Percentiles rank a stretch among this genome's conserved stretches.
phyloP scores from a whole-genome alignment of 1,140 invertebrate species.

The Meloidogyne floridensis region DNA sequence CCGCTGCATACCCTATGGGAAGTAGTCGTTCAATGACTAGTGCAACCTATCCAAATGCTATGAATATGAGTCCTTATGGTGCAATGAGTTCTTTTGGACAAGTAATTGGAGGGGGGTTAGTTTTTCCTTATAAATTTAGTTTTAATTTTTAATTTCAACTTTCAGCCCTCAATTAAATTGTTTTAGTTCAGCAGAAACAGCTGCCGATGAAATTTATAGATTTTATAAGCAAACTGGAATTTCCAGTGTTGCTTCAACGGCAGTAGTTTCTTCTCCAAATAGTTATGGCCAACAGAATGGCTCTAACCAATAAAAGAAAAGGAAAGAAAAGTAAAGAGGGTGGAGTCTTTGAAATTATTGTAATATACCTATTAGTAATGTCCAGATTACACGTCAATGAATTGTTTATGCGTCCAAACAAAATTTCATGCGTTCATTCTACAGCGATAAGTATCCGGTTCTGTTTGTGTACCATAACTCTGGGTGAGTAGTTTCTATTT shows the following conservation, averaged over 20 bases:
- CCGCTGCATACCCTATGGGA: slow-evolving; percentile 47
- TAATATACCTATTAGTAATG: neutral
- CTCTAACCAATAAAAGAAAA: slow-evolving; percentile 7
- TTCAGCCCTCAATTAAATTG: slow-evolving; percentile 29
- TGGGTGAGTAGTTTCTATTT: no score
- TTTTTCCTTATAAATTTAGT: neutral
- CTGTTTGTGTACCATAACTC: no score
- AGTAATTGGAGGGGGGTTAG: slow-evolving; percentile 38
- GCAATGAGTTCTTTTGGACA: slow-evolving; percentile 32
- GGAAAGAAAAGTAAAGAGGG: neutral
- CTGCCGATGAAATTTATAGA: neutral
- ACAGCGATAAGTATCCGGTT: no score
- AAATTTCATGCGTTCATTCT: no score
- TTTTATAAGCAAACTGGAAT: slow-evolving; percentile 13
- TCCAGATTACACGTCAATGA: no score
- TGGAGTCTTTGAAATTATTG: neutral
- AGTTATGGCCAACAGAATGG: neutral
- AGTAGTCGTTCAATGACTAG: slow-evolving; percentile 48
- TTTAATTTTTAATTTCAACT: neutral
- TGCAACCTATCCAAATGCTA: slow-evolving; percentile 33
- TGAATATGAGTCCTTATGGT: slow-evolving; percentile 30
- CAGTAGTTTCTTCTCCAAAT: slow-evolving; percentile 23
- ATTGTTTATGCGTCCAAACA: no score
- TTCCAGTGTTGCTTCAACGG: slow-evolving; percentile 13
- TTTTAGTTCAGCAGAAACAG: slow-evolving; percentile 17